A percentile compares a stretch with the other conserved stretches of the same genome.
Conservation (phyloP, 2,113 vertebrate species). For the Chaetorhynchus papuensis region DNA sequence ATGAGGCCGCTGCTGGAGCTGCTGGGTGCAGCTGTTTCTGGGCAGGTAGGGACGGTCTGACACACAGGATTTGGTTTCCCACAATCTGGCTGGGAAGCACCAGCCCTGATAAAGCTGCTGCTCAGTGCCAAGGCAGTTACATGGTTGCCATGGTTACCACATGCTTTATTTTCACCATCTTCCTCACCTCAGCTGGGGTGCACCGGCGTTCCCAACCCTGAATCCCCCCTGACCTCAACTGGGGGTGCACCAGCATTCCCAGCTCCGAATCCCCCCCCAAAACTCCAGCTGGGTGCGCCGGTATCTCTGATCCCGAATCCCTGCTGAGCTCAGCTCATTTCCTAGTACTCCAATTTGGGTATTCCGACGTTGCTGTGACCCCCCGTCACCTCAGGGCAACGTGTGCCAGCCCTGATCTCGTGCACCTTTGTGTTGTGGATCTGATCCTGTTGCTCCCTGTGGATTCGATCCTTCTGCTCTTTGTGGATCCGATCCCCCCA, state of each 20-base stretch:
- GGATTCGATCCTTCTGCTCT: neutral
- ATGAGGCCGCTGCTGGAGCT: fast-evolving
- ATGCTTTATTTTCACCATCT: neutral
- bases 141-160: neutral
- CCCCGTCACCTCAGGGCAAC: fast-evolving
- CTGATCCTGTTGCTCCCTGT: neutral
- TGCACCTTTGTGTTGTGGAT: neutral
- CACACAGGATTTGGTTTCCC: neutral
- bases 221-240: neutral
- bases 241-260: neutral
- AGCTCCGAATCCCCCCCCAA: fast-evolving
- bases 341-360: neutral
- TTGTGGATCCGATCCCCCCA: neutral
- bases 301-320: fast-evolving
- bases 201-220: neutral
- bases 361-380: fast-evolving
- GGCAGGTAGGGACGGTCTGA: neutral
- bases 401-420: neutral
- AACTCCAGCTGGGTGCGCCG: fast-evolving
- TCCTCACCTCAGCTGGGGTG: neutral
- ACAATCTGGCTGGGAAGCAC: neutral
- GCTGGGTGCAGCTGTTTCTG: neutral
- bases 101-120: neutral
- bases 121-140: neutral
- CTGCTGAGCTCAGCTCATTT: neutral